These are phyloP conservation scores for Microcebus lehilahytsara DNA, from an alignment of 2,113 vertebrate genomes.

Conservation along the genomic window DNA sequence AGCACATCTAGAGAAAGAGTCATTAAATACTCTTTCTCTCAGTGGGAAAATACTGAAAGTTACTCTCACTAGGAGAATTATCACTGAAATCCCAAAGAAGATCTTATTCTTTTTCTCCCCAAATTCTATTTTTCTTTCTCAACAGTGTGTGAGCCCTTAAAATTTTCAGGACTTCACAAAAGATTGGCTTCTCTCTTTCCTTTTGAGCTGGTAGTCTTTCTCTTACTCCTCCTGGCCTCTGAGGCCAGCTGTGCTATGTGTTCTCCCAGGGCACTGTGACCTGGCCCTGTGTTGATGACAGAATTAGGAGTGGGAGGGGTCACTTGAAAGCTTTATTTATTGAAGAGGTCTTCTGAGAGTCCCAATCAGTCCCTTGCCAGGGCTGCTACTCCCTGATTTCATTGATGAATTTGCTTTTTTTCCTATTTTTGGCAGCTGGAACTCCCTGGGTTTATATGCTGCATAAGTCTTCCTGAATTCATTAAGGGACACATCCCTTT, in stretches of 20 bases:
- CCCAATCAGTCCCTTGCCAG: not conserved
- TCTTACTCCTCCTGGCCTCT: not conserved
- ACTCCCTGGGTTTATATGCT: not conserved
- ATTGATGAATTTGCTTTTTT: not conserved
- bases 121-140: not conserved
- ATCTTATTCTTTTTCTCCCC: not conserved
- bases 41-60: too few relatives aligned
- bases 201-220: not conserved
- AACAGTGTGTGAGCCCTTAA: not conserved
- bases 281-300: not conserved
- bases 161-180: not conserved
- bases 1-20: not conserved
- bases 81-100: not conserved
- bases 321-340: not conserved
- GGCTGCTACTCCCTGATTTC: not conserved
- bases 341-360: not conserved
- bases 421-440: not conserved
- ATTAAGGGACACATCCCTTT: not conserved
- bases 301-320: not conserved
- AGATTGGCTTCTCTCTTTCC: not conserved
- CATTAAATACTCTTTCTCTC: not conserved
- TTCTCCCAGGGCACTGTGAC: not conserved
- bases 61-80: not conserved
- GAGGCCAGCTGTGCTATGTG: not conserved
- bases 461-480: not conserved